phyloP scores from a whole-genome alignment of 2,888 invertebrate genomes.

The Euspilapteryx auroguttella region DNA sequence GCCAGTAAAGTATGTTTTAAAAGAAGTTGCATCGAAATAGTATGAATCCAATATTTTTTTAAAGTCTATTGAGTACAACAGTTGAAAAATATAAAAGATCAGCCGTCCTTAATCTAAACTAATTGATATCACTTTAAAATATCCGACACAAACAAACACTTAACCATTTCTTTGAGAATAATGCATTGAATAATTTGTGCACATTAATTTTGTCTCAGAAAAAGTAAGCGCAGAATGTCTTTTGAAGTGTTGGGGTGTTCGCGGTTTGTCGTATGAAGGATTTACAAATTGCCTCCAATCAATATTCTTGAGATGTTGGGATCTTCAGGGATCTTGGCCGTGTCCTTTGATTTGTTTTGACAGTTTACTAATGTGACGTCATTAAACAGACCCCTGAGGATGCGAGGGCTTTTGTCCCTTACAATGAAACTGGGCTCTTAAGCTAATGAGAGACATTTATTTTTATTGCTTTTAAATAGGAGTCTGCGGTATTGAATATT shows the following conservation, averaged over 20 bases:
- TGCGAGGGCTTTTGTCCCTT: conserved; percentile 23
- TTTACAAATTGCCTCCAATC: conserved; percentile 49
- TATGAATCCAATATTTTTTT: no score
- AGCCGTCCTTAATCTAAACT: no score
- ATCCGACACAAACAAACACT: not conserved
- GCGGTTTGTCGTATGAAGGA: conserved; percentile 34
- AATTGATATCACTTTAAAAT: no score
- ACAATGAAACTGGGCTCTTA: conserved; percentile 34
- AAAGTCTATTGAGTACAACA: no score
- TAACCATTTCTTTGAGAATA: not conserved
- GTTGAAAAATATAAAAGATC: no score
- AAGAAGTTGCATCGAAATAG: no score
- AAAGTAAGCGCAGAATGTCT: no score
- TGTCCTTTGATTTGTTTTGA: conserved; percentile 55
- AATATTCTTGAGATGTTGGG: conserved; percentile 32
- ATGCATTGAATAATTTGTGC: conserved; percentile 15
- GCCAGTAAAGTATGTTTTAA: no score
- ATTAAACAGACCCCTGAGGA: conserved; percentile 35
- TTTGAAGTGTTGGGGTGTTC: conserved; percentile 25
- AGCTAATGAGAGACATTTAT: conserved; percentile 52
- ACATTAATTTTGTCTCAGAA: conserved; percentile 20
- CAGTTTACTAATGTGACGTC: conserved; percentile 54
- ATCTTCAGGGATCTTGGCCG: conserved; percentile 25
- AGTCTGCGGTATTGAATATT: conserved; percentile 40
- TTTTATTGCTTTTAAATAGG: conserved; percentile 50